A percentile compares a stretch with the other conserved stretches of the same genome.
These are phyloP conservation scores for Troides helena DNA, from an alignment of 2,888 invertebrate species.

Conservation along the genomic window DNA sequence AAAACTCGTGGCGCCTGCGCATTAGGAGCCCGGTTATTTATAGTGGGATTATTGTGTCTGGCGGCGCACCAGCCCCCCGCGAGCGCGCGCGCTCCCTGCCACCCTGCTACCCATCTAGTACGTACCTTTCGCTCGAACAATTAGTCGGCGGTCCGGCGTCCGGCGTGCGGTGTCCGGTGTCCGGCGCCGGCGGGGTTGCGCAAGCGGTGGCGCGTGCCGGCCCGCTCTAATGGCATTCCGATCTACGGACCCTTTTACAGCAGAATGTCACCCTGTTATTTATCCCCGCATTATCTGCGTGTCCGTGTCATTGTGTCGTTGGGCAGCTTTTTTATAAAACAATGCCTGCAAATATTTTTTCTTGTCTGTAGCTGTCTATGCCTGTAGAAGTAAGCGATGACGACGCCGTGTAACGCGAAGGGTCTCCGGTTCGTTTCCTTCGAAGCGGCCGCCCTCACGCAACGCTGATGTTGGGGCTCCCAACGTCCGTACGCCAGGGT, in stretches of 20 bases:
- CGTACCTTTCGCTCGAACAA: constrained; percentile 48
- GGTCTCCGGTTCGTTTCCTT: too few relatives aligned
- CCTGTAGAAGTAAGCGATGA: too few relatives aligned
- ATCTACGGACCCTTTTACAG: constrained; percentile 17
- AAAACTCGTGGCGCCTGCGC: constrained; percentile 68
- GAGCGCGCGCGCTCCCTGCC: constrained; percentile 32
- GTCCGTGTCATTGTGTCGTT: constrained; percentile 28
- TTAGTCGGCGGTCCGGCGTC: constrained; percentile 53
- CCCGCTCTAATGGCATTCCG: constrained; percentile 38
- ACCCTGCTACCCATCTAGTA: constrained; percentile 7
- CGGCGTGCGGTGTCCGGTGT: constrained; percentile 32
- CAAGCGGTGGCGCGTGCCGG: constrained; percentile 45
- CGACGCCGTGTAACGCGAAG: too few relatives aligned
- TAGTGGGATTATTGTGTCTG: constrained; percentile 55
- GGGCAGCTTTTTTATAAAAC: not conserved
- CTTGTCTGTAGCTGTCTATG: too few relatives aligned
- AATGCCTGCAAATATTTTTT: too few relatives aligned
- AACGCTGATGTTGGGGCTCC: too few relatives aligned
- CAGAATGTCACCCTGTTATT: constrained; percentile 28
- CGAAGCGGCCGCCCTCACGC: too few relatives aligned
- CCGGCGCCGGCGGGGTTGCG: constrained; percentile 35
- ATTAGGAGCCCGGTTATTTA: constrained; percentile 69
- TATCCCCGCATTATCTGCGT: constrained; percentile 31
- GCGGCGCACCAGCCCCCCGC: constrained; percentile 37
- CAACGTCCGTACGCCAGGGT: too few relatives aligned